Percentiles rank a stretch among this genome's conserved stretches.
Conservation (phyloP, 2,797 vertebrate species). For the Sarcophilus harrisii region DNA sequence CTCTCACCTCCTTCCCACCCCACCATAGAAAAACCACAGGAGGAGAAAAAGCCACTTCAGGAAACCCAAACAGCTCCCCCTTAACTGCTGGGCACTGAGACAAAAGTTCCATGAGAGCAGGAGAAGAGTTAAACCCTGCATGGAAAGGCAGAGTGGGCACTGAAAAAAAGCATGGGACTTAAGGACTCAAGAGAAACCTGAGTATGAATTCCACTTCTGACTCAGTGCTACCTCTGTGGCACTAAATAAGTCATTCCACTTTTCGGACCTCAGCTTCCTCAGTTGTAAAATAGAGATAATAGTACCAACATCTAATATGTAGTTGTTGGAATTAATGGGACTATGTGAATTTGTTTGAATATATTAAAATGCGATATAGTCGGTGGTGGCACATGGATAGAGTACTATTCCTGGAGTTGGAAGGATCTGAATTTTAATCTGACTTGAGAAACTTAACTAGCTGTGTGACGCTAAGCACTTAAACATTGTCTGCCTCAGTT, state of each 20-base stretch:
- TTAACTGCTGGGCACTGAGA: neutral
- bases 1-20: slow-evolving; percentile 16
- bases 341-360: neutral
- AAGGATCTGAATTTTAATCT: neutral
- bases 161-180: neutral
- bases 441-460: neutral
- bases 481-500: neutral
- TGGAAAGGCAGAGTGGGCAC: neutral
- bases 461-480: neutral
- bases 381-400: neutral
- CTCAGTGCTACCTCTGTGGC: neutral
- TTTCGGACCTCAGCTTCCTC: neutral
- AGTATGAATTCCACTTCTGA: neutral
- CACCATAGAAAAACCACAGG: neutral
- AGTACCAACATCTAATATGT: neutral
- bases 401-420: neutral
- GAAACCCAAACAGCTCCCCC: neutral
- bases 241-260: neutral
- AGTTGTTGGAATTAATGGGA: neutral
- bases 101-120: neutral
- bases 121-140: neutral
- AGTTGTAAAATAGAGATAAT: neutral
- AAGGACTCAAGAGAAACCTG: neutral
- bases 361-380: neutral
- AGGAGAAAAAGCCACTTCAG: neutral